Conservation (phyloP, 2,797 vertebrate genomes). For the Anolis apletophallus region DNA sequence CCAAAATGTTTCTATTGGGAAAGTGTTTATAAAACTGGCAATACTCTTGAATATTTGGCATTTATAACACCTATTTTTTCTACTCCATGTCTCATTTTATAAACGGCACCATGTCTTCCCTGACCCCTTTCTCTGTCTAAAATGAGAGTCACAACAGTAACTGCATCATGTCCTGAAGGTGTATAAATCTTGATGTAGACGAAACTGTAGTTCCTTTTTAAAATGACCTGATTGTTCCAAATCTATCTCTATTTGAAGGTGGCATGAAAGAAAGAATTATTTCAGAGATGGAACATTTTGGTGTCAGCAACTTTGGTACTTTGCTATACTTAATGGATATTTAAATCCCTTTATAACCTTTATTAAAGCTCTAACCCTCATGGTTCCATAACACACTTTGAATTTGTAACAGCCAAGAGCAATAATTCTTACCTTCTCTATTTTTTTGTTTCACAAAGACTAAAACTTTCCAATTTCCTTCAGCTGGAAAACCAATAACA, state of each 20-base stretch:
- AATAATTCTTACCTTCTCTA: conserved; percentile 7
- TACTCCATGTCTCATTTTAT: too few relatives aligned
- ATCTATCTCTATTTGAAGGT: neutral
- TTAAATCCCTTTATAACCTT: conserved; percentile 41
- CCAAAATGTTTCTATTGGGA: neutral
- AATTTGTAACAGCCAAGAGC: conserved; percentile 32
- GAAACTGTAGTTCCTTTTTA: neutral
- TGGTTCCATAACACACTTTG: conserved; percentile 44
- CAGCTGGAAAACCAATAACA: neutral
- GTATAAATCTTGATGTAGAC: neutral
- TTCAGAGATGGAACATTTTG: neutral
- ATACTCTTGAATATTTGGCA: neutral
- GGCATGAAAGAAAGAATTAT: neutral
- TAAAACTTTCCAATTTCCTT: conserved; percentile 3
- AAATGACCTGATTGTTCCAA: neutral
- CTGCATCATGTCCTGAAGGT: neutral
- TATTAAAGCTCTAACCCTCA: conserved; percentile 40
- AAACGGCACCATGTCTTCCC: too few relatives aligned
- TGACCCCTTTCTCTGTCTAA: neutral
- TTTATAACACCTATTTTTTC: neutral
- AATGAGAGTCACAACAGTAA: neutral
- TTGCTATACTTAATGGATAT: neutral
- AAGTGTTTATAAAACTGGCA: neutral
- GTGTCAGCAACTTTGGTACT: neutral
- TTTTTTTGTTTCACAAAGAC: conserved; percentile 37